Base-by-base conservation (phyloP, 2,888 invertebrate genomes). In the Hartigia nigra region DNA sequence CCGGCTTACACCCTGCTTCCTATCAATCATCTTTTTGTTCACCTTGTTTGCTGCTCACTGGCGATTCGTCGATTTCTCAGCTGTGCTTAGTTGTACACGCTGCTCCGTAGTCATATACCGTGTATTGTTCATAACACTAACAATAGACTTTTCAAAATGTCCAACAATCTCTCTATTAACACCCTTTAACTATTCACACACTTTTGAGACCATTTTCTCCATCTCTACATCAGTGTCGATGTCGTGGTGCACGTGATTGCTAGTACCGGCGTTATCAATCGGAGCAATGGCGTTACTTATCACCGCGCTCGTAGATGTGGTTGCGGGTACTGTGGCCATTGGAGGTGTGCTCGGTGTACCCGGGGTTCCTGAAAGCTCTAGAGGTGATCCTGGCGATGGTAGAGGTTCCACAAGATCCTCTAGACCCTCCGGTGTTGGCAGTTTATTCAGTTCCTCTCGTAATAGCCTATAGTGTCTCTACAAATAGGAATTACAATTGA, bases 381-480 rank as follows among this genome's bases (percentile, higher is more conserved):
- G 91, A 12, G 93, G 89, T 12, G 90, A 90, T 12, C 89, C 87
- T 9, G 91, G 91, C 31, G 91, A 91, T 34, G 89, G 88, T 72
- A 91, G 82, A 31, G 94, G 94, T 88, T 94, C 94, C 87, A 94
- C 95, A 86, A 96, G 91, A 87, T 96, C 96, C 91, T 95, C 95
- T 75, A 96, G 92, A 23, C 96, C 96, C 74, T 94, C 93, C 11
- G 98, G 97, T 55, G 96, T 95, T 87, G 95, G 95, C 90, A 98
- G 93, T 92, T 97, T 97, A 82, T 94, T 94, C 85, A 98, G 93
- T 92, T 98, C 97, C 91, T 98, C 97, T 87, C 97, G 95, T 82
- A 98, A 92, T 89, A 96, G 95, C 84, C 95, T 95, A 91, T 96
- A 96, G 91, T 97, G 96, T 79, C 96, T 94, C 94, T 97, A 94